phyloP scores from a whole-genome alignment of 2,888 invertebrate species.

The Cetonia aurata region DNA sequence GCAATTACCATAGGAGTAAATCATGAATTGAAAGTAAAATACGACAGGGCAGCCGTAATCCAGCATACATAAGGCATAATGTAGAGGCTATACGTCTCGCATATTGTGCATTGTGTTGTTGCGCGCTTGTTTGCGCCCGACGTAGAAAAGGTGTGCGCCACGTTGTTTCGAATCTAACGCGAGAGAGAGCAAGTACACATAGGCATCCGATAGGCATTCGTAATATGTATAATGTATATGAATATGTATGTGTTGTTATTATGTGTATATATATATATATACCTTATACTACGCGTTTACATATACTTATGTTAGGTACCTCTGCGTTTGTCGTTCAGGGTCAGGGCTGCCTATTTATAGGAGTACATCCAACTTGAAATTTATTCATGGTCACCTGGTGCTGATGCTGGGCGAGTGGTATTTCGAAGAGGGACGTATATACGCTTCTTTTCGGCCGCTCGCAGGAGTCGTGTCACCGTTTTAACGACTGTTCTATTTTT shows the following conservation, averaged over 20 bases:
- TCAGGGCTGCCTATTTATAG: slow-evolving; percentile 52
- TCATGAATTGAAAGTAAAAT: slow-evolving; percentile 41
- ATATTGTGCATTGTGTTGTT: slow-evolving; percentile 19
- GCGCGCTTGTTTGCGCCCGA: not conserved
- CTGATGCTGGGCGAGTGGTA: slow-evolving; percentile 6
- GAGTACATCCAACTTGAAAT: slow-evolving; percentile 38
- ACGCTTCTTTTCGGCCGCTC: no score
- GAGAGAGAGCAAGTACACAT: not conserved
- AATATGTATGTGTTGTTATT: no score
- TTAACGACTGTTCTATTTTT: no score
- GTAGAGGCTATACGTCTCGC: slow-evolving; percentile 33
- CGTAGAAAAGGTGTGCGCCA: slow-evolving; percentile 5
- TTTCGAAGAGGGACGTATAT: not conserved
- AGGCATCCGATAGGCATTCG: not conserved
- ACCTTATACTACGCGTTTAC: slow-evolving; percentile 5
- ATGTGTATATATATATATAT: not conserved
- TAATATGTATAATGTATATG: no score
- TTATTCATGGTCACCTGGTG: slow-evolving; percentile 36
- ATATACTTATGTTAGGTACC: slow-evolving; percentile 8
- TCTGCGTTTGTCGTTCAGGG: slow-evolving; percentile 49
- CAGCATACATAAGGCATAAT: slow-evolving; percentile 31
- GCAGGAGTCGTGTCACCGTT: no score
- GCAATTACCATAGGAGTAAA: slow-evolving; percentile 41
- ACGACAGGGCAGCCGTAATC: slow-evolving; percentile 27
- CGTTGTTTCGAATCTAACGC: slow-evolving; percentile 18